Evolutionary conservation across 2,888 invertebrate genomes (phyloP), one percentile per base, ranked within the genome.

Genomic region (Nowickia ferox): DNA sequence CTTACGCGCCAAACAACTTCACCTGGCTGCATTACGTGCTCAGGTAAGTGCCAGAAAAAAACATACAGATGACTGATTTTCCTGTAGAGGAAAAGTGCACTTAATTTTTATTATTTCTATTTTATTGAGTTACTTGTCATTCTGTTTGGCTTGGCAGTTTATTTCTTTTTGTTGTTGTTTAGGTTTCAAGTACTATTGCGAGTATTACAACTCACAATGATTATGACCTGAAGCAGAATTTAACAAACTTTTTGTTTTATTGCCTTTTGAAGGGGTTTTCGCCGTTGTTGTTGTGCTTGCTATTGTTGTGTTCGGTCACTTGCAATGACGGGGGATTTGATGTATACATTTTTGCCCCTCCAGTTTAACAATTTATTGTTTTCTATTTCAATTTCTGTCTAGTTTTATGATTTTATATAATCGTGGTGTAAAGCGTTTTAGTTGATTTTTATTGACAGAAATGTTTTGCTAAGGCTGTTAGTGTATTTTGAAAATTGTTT

Each of bases 1-100:
- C 94, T 95, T 98, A 89, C 95, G 97, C 88, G 96, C 98, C 72
- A 97, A 98, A 65, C 97, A 97, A 92, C 94, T 98, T 87, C 98
- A 98, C 93, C 94, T 98, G 87, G 96, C 97, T 75, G 97, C 98
- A 82, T 96, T 98, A 78, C 95, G 96, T 93, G 96, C 98, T 82
- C 98, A 98, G 96, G 98, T 98, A 94, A 94, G 94, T 93, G 46
- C 3, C 30, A 22, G 9, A 19, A 42, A 30, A 30, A 30, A 51
- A 40, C 44, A 17, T 5, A 30, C 13, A 22, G 10, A 42, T 15
- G 17, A 59, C 38, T 48, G 38, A 30, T 30, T 72, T 17, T 46
- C 2, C 38, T 61, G 46, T 19, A 17, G 2, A 48, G 13, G 13
- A 15, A 61, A 30, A 66, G 19, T 59, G 11, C 22, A 1, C 22